Evolutionary conservation across 1,140 invertebrate genomes (phyloP), one percentile per base, ranked within the genome.

Genomic region (Rhopalosiphum padi): DNA sequence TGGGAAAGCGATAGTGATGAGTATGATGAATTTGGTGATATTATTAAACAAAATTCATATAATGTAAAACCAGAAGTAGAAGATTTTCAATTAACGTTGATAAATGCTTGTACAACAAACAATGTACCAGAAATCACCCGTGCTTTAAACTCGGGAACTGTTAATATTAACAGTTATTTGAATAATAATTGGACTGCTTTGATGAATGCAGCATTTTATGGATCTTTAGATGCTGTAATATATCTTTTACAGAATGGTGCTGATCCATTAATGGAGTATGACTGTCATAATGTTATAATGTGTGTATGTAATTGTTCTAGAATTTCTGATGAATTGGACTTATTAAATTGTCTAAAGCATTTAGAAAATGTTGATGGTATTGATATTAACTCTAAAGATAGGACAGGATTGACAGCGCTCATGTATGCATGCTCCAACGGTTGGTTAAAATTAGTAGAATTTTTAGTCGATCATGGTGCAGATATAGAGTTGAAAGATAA

Each of bases 191-290:
- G 91, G 91, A 93, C 91, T 22, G 23, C 35, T 53, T 25, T 93
- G 51, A 93, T 93, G 91, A 5, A 93, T 86, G 91, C 91, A 41
- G 77, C n/a, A 83, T 93, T 86, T 53, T 18, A 86, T 55, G 91
- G 91, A 85, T 86, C 82, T 30, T 53, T 93, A 37, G 82, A 93
- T 93, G 91, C 91, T 55, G 1, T 93, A n/a, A 83, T 4, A 23
- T 93, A 93, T 86, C 91, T 93, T 41, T 93, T 93, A 55, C 15
- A 93, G 37, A 93, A 93, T 55, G 91, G 91, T 18, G 91, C 91
- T 22, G 48, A 93, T n/a, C 91, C 91, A 37, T 51, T 53, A 86
- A 2, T 93, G 30, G 22, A 25, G 1, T 93, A 55, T 93, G 48
- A 93, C 21, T 85, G 48, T 86, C 91, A 93, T 41, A 93, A 93